phyloP scores from a whole-genome alignment of 1,140 invertebrate species.

The Plutomurus gul region DNA sequence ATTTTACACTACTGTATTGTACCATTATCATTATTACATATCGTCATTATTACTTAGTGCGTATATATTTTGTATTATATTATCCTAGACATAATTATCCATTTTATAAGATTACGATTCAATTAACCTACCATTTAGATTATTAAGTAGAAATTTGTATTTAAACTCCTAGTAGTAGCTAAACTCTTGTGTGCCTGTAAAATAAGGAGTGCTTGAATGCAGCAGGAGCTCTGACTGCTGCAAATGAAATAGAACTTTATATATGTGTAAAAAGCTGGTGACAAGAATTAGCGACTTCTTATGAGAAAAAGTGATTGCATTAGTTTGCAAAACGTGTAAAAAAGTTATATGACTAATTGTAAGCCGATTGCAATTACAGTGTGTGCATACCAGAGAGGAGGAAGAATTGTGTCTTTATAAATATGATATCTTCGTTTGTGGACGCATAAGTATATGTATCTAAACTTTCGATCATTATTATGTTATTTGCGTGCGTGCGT shows the following conservation, averaged over 20 bases:
- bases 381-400: neutral
- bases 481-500: neutral
- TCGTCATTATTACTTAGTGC: conserved; percentile 6
- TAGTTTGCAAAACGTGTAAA: neutral
- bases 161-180: too few relatives aligned
- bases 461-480: neutral
- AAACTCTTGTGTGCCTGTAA: too few relatives aligned
- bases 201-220: too few relatives aligned
- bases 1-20: conserved; percentile 5
- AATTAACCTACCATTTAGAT: too few relatives aligned
- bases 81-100: too few relatives aligned
- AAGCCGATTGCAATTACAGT: neutral
- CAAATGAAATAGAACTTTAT: too few relatives aligned
- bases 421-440: neutral
- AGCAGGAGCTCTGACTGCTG: too few relatives aligned
- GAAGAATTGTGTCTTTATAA: conserved; percentile 3
- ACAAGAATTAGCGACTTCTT: neutral
- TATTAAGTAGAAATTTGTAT: too few relatives aligned
- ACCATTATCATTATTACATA: conserved; percentile 12
- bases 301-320: neutral
- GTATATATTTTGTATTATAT: too few relatives aligned
- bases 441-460: neutral
- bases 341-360: neutral
- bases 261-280: neutral
- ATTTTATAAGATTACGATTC: too few relatives aligned